Percentiles rank a stretch among this genome's conserved stretches.
phyloP scores from a whole-genome alignment of 2,113 vertebrate genomes.

The Rhynchopsitta pachyrhyncha region DNA sequence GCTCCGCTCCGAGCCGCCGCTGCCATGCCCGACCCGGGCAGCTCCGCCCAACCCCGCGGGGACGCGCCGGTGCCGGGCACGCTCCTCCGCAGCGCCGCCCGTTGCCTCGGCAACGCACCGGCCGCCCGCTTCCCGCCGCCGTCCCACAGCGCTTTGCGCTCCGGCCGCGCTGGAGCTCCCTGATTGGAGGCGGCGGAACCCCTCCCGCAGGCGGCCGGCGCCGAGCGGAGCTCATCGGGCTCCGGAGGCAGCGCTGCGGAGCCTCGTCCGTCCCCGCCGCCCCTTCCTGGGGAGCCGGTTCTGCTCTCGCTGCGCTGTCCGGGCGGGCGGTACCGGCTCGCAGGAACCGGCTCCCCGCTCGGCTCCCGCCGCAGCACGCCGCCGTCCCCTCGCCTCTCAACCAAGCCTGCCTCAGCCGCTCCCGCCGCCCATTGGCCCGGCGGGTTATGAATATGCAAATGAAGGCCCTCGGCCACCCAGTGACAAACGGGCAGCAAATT shows the following conservation, averaged over 20 bases:
- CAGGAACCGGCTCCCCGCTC: neutral
- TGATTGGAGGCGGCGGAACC: slow-evolving; percentile 41
- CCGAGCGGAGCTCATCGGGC: neutral
- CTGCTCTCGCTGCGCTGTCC: no score
- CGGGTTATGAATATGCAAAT: neutral
- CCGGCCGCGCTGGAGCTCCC: slow-evolving; percentile 59
- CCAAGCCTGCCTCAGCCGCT: neutral
- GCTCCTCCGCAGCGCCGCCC: neutral
- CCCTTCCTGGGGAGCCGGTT: neutral
- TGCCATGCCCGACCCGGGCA: neutral
- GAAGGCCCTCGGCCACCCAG: fast-evolving
- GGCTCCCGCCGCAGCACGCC: neutral
- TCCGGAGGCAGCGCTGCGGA: fast-evolving
- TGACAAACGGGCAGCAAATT: neutral
- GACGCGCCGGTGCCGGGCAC: no score
- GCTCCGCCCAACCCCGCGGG: no score
- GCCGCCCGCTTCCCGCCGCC: neutral
- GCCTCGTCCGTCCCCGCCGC: neutral
- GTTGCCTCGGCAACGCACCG: neutral
- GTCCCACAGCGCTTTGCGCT: slow-evolving; percentile 46
- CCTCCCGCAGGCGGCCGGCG: neutral
- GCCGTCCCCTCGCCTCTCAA: neutral
- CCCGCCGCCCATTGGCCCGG: neutral
- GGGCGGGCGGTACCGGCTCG: neutral
- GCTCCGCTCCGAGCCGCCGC: neutral